Evolutionary conservation across 2,888 invertebrate species (phyloP), one percentile per base, ranked within the genome.

Genomic region (Apamea monoglypha): DNA sequence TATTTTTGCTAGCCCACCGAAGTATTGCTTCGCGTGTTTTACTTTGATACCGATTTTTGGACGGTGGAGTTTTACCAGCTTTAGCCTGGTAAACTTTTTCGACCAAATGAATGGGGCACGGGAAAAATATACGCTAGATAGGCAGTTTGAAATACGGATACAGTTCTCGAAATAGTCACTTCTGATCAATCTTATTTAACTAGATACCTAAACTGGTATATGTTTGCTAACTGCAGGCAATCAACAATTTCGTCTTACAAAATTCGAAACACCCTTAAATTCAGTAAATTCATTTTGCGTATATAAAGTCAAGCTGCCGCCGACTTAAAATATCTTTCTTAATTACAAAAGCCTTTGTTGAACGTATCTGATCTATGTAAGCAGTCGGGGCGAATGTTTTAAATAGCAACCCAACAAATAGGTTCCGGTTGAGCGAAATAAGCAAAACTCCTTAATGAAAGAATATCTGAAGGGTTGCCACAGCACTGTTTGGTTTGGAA

Each of bases 311-410:
- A 96, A 97, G 96, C 96, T 96, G 96, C 96, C 94, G 95, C 96
- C 95, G 94, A 95, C 96, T 95, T 96, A 96, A 96, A 96, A 96
- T 96, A 96, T 96, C 96, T 96, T 96, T 96, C 96, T 96, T 97
- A 96, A 97, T 96, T 97, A 96, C 96, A 96, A 96, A 96, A 96
- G 95, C 96, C 96, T 97, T 97, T 97, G 96, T 97, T 96, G 95
- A 96, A 95, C 96, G 96, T 96, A 96, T 96, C 96, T 96, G 96
- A 96, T 96, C 96, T 96, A 96, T 96, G 96, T 96, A 96, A 97
- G 95, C 95, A 95, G 96, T 95, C 95, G 95, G 95, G 95, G 96
- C 93, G 95, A 95, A 96, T 96, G 96, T 95, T 96, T 97, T 96
- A 96, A 96, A 96, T 96, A 96, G 95, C 95, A 93, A 94, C 96